These are phyloP conservation scores for Hyphantria cunea DNA, from an alignment of 1,140 invertebrate genomes.

Conservation along the genomic window DNA sequence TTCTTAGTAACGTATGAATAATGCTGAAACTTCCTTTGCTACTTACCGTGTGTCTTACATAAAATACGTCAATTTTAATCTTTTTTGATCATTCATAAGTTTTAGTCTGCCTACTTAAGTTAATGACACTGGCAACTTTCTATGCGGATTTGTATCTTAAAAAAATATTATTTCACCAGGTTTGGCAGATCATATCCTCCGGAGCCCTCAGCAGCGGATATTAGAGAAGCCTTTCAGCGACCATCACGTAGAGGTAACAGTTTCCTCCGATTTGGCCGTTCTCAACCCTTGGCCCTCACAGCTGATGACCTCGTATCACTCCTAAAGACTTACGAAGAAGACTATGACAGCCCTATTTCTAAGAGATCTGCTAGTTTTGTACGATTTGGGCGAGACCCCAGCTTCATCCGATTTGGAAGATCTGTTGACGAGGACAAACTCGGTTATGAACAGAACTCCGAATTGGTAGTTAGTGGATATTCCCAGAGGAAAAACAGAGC, in stretches of 20 bases:
- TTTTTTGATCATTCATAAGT: too few species aligned
- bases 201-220: conserved; percentile 64
- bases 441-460: conserved; percentile 53
- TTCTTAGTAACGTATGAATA: too few species aligned
- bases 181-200: conserved; percentile 70
- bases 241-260: conserved; percentile 62
- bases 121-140: too few species aligned
- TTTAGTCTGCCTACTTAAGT: too few species aligned
- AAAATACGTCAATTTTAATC: too few species aligned
- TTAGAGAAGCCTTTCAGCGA: conserved; percentile 58
- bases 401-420: conserved; percentile 68
- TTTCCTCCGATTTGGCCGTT: conserved; percentile 68
- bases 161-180: conserved; percentile 37
- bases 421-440: conserved; percentile 54
- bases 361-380: conserved; percentile 66
- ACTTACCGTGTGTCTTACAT: too few species aligned
- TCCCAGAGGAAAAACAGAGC: conserved; percentile 69
- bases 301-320: conserved; percentile 65
- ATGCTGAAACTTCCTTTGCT: too few species aligned
- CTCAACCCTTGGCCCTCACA: conserved; percentile 59
- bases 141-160: too few species aligned
- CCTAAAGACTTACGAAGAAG: conserved; percentile 62
- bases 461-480: conserved; percentile 54
- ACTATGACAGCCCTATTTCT: conserved; percentile 54
- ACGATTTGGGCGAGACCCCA: conserved; percentile 62